Evolutionary conservation across 64 coral and sea anemone species (phyloP).

Genomic region (Porites lutea): DNA sequence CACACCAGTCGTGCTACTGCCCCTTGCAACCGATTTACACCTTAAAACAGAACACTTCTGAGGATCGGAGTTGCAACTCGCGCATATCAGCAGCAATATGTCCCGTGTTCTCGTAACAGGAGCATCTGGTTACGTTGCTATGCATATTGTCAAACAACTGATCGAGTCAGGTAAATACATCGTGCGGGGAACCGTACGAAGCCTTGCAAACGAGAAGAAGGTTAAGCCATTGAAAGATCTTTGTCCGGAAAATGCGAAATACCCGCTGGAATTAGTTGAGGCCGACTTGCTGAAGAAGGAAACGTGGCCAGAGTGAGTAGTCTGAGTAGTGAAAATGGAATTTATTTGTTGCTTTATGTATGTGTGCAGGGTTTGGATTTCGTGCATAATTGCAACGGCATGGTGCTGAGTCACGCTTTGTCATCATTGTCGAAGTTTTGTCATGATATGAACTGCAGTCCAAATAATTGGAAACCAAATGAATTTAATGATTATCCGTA

Average conservation of each 20-base stretch:
- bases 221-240: constrained; percentile 74
- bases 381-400: no score
- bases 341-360: no score
- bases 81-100: constrained; percentile 42
- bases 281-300: constrained; percentile 36
- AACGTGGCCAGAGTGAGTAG: constrained; percentile 79
- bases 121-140: constrained; percentile 81
- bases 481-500: no score
- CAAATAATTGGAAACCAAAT: no score
- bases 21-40: no score
- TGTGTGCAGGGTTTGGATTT: no score
- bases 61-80: no score
- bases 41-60: no score
- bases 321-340: neutral
- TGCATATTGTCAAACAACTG: constrained; percentile 79
- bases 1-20: no score
- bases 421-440: no score
- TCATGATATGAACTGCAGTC: no score
- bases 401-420: no score
- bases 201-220: constrained; percentile 70
- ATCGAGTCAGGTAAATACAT: constrained; percentile 53
- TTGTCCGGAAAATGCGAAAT: constrained; percentile 77
- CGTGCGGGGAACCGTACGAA: constrained; percentile 83
- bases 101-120: constrained; percentile 91
- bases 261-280: constrained; percentile 81